These are phyloP conservation scores for Dermolepida albohirtum DNA, from an alignment of 2,888 invertebrate species.

Conservation along the genomic window DNA sequence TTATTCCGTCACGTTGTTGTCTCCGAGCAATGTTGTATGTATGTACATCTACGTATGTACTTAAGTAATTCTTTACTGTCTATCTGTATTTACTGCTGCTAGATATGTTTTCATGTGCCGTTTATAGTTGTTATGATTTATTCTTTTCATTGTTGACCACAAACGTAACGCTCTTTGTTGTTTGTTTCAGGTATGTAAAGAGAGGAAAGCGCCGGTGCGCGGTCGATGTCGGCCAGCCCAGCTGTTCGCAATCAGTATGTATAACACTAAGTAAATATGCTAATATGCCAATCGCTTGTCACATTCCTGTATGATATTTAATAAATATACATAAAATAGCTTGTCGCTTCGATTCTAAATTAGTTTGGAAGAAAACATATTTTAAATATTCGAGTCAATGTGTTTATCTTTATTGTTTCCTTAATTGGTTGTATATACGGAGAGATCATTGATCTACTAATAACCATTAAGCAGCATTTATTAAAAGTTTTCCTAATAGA, in stretches of 20 bases:
- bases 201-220: neutral
- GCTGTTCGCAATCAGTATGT: slow-evolving; percentile 1
- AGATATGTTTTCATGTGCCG: too few species aligned
- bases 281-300: slow-evolving; percentile 6
- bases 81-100: too few species aligned
- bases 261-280: slow-evolving; percentile 3
- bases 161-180: slow-evolving; percentile 8
- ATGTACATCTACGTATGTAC: too few species aligned
- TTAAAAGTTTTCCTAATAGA: too few species aligned
- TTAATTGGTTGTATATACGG: too few species aligned
- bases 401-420: too few species aligned
- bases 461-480: too few species aligned
- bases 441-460: too few species aligned
- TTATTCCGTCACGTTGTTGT: slow-evolving; percentile 13
- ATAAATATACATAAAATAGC: slow-evolving; percentile 19
- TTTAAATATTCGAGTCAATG: too few species aligned
- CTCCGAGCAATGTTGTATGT: too few species aligned
- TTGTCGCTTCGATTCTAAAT: slow-evolving; percentile 1
- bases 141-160: neutral
- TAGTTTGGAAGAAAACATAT: neutral
- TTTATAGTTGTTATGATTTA: slow-evolving; percentile 6
- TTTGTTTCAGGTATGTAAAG: slow-evolving; percentile 17
- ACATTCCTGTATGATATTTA: slow-evolving; percentile 18
- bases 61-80: too few species aligned
- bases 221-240: neutral